Conservation (phyloP, 2,797 vertebrate species). For the Urophycis tenuis region DNA sequence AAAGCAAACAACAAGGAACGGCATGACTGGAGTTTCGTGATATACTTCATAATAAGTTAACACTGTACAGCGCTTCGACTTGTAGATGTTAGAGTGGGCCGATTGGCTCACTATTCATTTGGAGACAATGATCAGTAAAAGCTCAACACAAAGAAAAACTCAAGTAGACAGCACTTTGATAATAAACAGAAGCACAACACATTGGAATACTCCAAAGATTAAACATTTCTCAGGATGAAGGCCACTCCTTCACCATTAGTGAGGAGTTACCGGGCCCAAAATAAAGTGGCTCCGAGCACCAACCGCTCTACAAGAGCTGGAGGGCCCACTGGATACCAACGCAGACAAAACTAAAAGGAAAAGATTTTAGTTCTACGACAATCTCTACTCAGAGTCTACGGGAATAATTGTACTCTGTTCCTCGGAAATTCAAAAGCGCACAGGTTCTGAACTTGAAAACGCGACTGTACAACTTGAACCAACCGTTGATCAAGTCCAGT, state of each 20-base stretch:
- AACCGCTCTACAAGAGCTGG: neutral
- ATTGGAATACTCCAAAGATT: neutral
- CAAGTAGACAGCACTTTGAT: neutral
- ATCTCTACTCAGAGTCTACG: neutral
- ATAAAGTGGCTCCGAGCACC: neutral
- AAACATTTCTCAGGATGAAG: neutral
- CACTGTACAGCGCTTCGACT: constrained; percentile 45
- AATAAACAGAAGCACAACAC: neutral
- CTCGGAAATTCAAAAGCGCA: neutral
- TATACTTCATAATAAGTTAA: constrained; percentile 50
- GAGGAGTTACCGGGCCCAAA: neutral
- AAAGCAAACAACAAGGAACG: constrained; percentile 11
- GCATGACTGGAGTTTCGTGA: constrained; percentile 36
- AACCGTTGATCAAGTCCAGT: constrained; percentile 38
- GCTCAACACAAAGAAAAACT: neutral
- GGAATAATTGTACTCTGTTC: neutral
- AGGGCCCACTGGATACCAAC: neutral
- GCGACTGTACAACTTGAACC: neutral
- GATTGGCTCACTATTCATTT: constrained; percentile 16
- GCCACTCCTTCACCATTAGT: neutral
- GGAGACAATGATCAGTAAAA: neutral
- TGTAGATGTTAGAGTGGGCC: constrained; percentile 27
- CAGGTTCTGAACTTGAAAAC: neutral
- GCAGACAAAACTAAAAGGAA: neutral
- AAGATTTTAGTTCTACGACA: neutral